phyloP scores from a whole-genome alignment of 1,140 invertebrate genomes.

The Atta texana region DNA sequence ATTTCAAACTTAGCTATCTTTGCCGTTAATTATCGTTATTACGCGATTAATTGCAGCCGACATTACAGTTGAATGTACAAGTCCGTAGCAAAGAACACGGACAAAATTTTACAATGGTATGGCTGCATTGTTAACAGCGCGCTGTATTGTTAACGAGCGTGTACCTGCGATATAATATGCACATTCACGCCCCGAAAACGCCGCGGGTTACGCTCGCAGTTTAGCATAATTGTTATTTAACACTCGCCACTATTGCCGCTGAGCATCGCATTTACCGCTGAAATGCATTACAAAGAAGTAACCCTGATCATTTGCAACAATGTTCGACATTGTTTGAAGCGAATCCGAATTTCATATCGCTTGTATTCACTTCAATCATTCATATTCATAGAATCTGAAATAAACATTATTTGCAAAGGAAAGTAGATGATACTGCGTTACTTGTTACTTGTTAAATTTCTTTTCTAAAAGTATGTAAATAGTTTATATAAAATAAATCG shows the following conservation, averaged over 20 bases:
- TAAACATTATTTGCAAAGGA: neutral
- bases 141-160: slow-evolving; percentile 56
- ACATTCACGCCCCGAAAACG: slow-evolving; percentile 48
- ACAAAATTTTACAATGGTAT: slow-evolving; percentile 66
- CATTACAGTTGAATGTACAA: slow-evolving; percentile 9
- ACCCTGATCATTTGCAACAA: slow-evolving; percentile 38
- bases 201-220: slow-evolving; percentile 41
- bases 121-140: slow-evolving; percentile 67
- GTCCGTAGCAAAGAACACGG: slow-evolving; percentile 2
- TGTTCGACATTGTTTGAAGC: neutral
- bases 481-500: neutral
- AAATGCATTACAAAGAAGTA: slow-evolving; percentile 45
- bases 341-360: slow-evolving; percentile 38
- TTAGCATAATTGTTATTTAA: slow-evolving; percentile 76
- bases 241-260: slow-evolving; percentile 34
- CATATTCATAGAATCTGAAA: neutral
- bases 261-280: neutral
- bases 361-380: neutral
- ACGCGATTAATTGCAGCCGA: slow-evolving; percentile 58
- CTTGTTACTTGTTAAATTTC: neutral
- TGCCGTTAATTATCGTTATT: slow-evolving; percentile 56
- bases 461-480: neutral
- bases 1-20: slow-evolving; percentile 6
- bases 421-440: neutral
- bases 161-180: slow-evolving; percentile 34